phyloP scores from a whole-genome alignment of 2,113 vertebrate species.

The Mixornis gularis region DNA sequence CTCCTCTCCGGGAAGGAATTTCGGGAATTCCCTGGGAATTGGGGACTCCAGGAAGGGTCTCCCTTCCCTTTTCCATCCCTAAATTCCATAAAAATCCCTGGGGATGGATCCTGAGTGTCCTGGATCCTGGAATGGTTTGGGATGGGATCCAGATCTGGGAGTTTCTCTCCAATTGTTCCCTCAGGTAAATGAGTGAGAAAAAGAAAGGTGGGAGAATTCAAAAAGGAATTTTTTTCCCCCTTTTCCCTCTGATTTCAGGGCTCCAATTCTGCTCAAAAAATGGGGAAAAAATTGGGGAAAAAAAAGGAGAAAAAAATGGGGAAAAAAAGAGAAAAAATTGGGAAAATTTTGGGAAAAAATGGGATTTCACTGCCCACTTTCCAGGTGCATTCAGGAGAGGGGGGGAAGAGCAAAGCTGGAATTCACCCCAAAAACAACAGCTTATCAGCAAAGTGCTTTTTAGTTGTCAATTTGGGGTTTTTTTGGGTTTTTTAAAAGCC shows the following conservation, averaged over 20 bases:
- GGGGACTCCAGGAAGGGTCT: not conserved
- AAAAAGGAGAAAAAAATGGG: too few species aligned
- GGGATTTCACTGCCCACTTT: not conserved
- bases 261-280: not conserved
- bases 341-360: not conserved
- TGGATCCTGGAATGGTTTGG: not conserved
- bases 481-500: not conserved
- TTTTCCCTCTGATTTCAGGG: not conserved
- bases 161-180: not conserved
- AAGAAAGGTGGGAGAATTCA: not conserved
- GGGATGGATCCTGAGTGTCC: not conserved
- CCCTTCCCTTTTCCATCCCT: not conserved
- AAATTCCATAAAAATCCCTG: not conserved
- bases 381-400: not conserved
- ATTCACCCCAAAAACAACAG: not conserved
- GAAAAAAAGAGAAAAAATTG: too few species aligned
- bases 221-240: not conserved
- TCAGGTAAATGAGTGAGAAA: not conserved
- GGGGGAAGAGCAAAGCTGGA: not conserved
- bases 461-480: not conserved
- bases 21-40: not conserved
- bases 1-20: not conserved
- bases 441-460: not conserved
- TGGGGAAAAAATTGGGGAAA: not conserved
- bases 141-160: not conserved